A percentile compares a stretch with the other conserved stretches of the same genome.
These are phyloP conservation scores for Triops longicaudatus DNA, from an alignment of 1,140 invertebrate species.

Conservation along the genomic window DNA sequence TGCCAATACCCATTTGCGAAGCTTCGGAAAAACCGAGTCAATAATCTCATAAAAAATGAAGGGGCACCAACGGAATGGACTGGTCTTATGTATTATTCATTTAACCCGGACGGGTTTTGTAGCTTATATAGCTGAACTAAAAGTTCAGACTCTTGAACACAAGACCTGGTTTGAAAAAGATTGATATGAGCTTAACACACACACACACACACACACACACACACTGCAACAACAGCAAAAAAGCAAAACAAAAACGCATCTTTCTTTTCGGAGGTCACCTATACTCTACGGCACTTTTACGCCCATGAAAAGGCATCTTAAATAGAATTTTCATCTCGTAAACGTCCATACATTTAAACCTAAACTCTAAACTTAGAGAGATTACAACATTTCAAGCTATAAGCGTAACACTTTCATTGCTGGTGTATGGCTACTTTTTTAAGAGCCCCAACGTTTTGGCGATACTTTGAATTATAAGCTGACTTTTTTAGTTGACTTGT, in stretches of 20 bases:
- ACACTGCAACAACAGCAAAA: not conserved
- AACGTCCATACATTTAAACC: too few relatives aligned
- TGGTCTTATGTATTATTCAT: constrained; percentile 12
- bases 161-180: not conserved
- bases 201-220: not conserved
- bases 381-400: too few relatives aligned
- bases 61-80: not conserved
- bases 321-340: too few relatives aligned
- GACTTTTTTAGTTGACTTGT: constrained; percentile 2
- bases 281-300: too few relatives aligned
- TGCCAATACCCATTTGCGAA: not conserved
- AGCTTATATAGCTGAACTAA: not conserved
- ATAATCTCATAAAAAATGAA: constrained; percentile 3
- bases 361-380: too few relatives aligned
- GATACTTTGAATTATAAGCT: constrained; percentile 13
- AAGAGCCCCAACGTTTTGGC: not conserved
- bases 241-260: too few relatives aligned
- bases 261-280: too few relatives aligned
- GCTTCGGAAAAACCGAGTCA: not conserved
- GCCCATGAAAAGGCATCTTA: too few relatives aligned
- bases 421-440: too few relatives aligned
- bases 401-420: too few relatives aligned
- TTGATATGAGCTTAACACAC: not conserved
- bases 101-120: constrained; percentile 8
- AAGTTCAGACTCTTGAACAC: not conserved